Conservation (phyloP, 2,113 vertebrate genomes). For the Eurypyga helias region DNA sequence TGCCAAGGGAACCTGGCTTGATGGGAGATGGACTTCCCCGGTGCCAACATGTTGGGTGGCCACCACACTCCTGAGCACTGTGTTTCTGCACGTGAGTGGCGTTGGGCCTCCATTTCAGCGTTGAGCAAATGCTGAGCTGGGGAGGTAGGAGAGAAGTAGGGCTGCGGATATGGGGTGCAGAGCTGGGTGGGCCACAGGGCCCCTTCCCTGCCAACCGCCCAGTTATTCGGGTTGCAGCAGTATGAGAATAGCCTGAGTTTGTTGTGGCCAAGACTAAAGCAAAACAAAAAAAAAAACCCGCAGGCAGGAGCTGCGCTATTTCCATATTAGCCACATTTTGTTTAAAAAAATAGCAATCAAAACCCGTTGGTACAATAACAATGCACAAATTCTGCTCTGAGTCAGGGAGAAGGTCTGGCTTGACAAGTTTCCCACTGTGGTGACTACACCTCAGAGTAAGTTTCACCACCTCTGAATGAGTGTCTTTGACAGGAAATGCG, state of each 20-base stretch:
- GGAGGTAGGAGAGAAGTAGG: neutral
- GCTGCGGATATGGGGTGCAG: accelerated
- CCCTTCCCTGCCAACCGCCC: neutral
- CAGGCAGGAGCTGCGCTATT: neutral
- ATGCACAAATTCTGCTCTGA: neutral
- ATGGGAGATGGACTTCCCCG: neutral
- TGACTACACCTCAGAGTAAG: neutral
- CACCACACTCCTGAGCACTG: neutral
- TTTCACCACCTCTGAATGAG: neutral
- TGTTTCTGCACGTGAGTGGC: neutral
- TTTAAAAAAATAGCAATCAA: neutral
- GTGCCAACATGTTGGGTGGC: neutral
- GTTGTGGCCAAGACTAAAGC: neutral
- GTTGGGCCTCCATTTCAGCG: neutral
- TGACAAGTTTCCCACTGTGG: neutral
- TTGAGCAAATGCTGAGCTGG: neutral
- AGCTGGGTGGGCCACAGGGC: neutral
- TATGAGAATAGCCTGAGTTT: neutral
- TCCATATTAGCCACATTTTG: neutral
- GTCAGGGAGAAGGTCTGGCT: neutral
- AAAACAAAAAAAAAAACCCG: neutral
- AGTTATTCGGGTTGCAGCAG: accelerated
- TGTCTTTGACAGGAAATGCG: neutral
- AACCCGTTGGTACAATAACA: neutral
- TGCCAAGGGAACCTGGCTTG: too few species aligned